Evolutionary conservation across 2,888 invertebrate genomes (phyloP).

Genomic region (Pyrrhosoma nymphula): DNA sequence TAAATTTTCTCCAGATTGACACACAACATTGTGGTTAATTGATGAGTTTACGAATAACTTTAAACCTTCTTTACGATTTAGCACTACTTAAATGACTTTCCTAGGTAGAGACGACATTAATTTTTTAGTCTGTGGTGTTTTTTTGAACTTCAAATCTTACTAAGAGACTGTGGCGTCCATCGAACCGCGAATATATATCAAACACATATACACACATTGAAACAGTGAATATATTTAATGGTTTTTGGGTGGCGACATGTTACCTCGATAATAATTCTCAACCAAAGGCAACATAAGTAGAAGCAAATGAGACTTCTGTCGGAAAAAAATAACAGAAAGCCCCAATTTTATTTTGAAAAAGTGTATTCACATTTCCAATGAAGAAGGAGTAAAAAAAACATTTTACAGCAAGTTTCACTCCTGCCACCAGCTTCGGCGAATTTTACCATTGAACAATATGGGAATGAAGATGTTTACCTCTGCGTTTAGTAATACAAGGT

Average conservation of each 20-base stretch:
- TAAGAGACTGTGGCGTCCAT: conserved; percentile 28
- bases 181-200: conserved; percentile 2
- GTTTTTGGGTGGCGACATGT: conserved; percentile 29
- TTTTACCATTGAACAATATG: not conserved
- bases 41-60: conserved; percentile 53
- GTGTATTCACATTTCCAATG: conserved; percentile 56
- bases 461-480: not conserved
- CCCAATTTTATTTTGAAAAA: not conserved
- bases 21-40: conserved; percentile 58
- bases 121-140: conserved; percentile 39
- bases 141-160: conserved; percentile 3
- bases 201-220: conserved; percentile 16
- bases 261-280: not conserved
- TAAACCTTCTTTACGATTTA: conserved; percentile 44
- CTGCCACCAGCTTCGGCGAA: not conserved
- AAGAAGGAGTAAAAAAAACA: not conserved
- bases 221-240: not conserved
- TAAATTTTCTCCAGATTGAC: conserved; percentile 50
- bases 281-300: not conserved
- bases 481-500: not conserved
- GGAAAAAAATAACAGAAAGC: not conserved
- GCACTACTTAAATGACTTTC: conserved; percentile 54
- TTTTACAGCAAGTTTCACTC: not conserved
- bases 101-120: conserved; percentile 58
- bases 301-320: not conserved